Evolutionary conservation across 2,888 invertebrate genomes (phyloP), one percentile per base, ranked within the genome.

Genomic region (Micoletzkya japonica): DNA sequence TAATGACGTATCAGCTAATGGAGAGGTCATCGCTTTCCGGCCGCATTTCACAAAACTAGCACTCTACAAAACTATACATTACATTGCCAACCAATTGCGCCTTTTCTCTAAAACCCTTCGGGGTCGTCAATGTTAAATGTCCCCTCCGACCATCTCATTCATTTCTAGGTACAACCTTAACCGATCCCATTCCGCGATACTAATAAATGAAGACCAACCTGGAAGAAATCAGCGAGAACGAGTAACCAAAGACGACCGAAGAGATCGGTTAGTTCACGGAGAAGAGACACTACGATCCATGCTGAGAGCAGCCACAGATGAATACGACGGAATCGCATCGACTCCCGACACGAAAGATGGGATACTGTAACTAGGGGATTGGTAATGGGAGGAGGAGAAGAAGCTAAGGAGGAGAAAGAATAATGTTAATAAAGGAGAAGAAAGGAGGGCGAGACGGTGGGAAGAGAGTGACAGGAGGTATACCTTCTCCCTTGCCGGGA

Each of bases 161-260:
- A n/a, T n/a, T n/a, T 44, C 14, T 17, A 14, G 14, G n/a, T 14
- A 14, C 14, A 44, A 44, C 14, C 14, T n/a, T n/a, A 14, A 44
- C n/a, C 14, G 49, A 44, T n/a, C 14, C 14, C 49, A 44, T n/a
- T 17, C 14, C 14, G 14, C 14, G 49, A 44, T 44, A 17, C 49
- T n/a, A n/a, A 44, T 17, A 17, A n/a, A 44, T 17, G n/a, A 17
- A n/a, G n/a, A 30, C 32, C 39, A 4, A 58, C 68, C 58, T 68
- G 68, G 6, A 57, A 34, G 68, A 68, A 68, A 49, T 68, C 57
- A 32, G 58, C 39, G 17, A 68, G 28, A 14, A 68, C 58, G 49
- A 57, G 57, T n/a, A 68, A 26, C 68, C 68, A 68, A 30, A 57
- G 49, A 26, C 68, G 30, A 17, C 68, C 68, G 50, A 68, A 30